Conservation (phyloP, 2,888 invertebrate species). For the Platypus cylindrus region DNA sequence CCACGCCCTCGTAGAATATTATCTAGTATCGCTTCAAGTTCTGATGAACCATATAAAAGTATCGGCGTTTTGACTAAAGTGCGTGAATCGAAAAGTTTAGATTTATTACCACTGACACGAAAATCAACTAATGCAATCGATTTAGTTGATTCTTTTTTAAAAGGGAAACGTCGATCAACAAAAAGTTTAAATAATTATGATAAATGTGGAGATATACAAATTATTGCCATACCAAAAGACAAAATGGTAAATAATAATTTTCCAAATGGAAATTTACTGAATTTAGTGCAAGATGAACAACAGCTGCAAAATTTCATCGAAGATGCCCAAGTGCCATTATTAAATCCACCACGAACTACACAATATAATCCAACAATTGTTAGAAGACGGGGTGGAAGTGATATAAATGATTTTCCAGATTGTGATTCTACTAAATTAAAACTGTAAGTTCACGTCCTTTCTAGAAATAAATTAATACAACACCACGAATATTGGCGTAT, state of each 20-base stretch:
- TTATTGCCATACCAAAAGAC: constrained; percentile 35
- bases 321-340: constrained; percentile 32
- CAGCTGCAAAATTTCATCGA: constrained; percentile 25
- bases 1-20: constrained; percentile 29
- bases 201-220: constrained; percentile 30
- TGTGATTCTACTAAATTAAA: constrained; percentile 24
- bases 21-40: constrained; percentile 54
- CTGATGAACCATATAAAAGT: constrained; percentile 39
- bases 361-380: constrained; percentile 26
- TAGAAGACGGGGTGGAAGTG: constrained; percentile 28
- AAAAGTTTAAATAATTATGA: constrained; percentile 40
- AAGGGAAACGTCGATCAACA: constrained; percentile 22
- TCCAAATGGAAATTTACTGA: constrained; percentile 41
- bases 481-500: no score
- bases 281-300: constrained; percentile 27
- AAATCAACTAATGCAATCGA: constrained; percentile 14
- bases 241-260: constrained; percentile 42
- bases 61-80: constrained; percentile 32
- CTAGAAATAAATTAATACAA: not conserved
- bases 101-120: constrained; percentile 42
- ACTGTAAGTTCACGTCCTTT: constrained; percentile 15
- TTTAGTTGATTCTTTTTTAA: constrained; percentile 18
- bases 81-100: constrained; percentile 52
- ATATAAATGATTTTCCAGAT: constrained; percentile 29
- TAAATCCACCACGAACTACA: constrained; percentile 23